Evolutionary conservation across 2,113 vertebrate species (phyloP).

Genomic region (Menidia beryllina): DNA sequence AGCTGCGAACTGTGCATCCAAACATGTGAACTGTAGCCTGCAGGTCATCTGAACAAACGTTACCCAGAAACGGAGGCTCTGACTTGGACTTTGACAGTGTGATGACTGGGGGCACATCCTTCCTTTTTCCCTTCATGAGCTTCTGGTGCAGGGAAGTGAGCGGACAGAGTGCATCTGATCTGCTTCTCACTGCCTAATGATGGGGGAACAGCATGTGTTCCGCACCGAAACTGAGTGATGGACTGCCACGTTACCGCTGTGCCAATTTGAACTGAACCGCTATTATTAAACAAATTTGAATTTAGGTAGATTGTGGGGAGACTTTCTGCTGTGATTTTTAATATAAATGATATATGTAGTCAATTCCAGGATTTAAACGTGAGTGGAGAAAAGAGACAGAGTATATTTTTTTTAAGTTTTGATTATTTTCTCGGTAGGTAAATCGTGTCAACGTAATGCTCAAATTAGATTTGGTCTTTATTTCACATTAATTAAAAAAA

Average conservation of each 20-base stretch:
- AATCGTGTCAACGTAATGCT: background rate
- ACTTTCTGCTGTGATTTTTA: background rate
- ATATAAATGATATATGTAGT: too few relatives aligned
- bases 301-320: constrained; percentile 9
- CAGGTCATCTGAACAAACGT: constrained; percentile 11
- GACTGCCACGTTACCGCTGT: constrained; percentile 14
- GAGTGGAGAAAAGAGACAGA: background rate
- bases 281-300: constrained; percentile 25
- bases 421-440: background rate
- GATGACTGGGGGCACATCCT: constrained; percentile 9
- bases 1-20: background rate
- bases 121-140: constrained; percentile 8
- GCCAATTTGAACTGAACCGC: constrained; percentile 25
- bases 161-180: constrained; percentile 51
- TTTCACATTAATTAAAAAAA: too few relatives aligned
- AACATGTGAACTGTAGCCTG: background rate
- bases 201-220: constrained; percentile 18
- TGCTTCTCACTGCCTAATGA: constrained; percentile 41
- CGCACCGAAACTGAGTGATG: constrained; percentile 28
- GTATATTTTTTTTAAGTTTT: background rate
- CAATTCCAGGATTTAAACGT: too few relatives aligned
- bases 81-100: background rate
- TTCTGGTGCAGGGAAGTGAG: constrained; percentile 4
- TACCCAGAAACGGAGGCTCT: background rate
- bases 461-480: background rate